Evolutionary conservation across 2,888 invertebrate genomes (phyloP), one percentile per base, ranked within the genome.

Genomic region (Callyntrura guangdongensis): DNA sequence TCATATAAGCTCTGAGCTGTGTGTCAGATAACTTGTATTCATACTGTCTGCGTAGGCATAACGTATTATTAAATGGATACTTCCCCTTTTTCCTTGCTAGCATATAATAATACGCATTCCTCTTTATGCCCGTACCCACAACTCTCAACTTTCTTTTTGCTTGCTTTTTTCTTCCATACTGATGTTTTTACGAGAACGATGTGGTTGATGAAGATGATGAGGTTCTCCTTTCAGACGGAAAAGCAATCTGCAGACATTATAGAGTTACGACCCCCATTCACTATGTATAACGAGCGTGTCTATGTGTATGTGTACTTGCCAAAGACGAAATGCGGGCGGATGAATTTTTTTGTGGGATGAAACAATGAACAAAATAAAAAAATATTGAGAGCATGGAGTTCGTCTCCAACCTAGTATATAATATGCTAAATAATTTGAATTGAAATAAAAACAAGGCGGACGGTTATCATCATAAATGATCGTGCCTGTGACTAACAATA

Each of bases 101-200:
- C 53, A 22, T 61, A 8, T 61, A n/a, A 61, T 77, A 49, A 53
- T 56, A 77, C 49, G n/a, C 64, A 49, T 64, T 69, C n/a, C 74
- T 77, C 47, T n/a, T n/a, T n/a, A n/a, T 86, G 61, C 47, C 53
- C 74, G 85, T 20, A 82, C 87, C 56, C 56, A 36, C 72, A 36
- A 67, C 53, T 79, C 86, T 79, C 49, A 77, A 74, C 85, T 77
- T 90, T 84, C 89, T 79, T 79, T 89, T 90, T 77, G 49, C 61
- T 11, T 22, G 36, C 64, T 69, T 88, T 87, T 88, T 89, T 89
- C 87, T 79, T 83, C 74, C 59, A 74, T 53, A 14, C 88, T 77
- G 56, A 20, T 20, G 87, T 69, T 77, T 87, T 87, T 81, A 81
- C 67, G 86, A 64, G 59, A 20, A 25, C 9, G 61, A 49, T 61